phyloP scores from a whole-genome alignment of 2,113 vertebrate species.

The Strix uralensis region DNA sequence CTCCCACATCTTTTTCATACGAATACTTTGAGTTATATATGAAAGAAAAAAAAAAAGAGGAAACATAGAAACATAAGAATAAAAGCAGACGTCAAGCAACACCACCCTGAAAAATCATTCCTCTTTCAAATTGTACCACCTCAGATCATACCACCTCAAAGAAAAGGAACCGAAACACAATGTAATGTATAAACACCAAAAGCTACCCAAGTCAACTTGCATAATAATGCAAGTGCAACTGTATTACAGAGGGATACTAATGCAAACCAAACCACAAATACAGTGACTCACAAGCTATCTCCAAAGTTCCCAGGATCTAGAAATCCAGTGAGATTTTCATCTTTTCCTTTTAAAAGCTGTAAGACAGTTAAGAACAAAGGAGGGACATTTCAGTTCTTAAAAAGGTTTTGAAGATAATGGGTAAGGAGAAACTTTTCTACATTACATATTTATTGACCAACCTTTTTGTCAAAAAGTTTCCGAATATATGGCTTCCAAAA shows the following conservation, averaged over 20 bases:
- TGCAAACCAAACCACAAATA: background rate
- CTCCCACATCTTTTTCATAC: background rate
- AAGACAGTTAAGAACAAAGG: constrained; percentile 18
- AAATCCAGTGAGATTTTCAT: constrained; percentile 89
- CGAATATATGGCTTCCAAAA: constrained; percentile 96
- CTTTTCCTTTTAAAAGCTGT: constrained; percentile 90
- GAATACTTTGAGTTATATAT: background rate
- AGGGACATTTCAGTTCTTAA: background rate
- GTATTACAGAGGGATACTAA: background rate
- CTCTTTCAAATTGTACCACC: background rate
- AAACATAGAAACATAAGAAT: background rate
- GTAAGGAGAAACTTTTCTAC: background rate
- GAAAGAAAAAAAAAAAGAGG: background rate
- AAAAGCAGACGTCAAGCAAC: background rate
- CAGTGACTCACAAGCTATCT: constrained; percentile 87
- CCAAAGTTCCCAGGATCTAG: constrained; percentile 91
- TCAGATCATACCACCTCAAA: background rate
- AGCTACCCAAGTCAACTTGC: fast-evolving
- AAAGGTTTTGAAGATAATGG: background rate
- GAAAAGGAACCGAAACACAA: background rate
- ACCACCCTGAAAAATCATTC: background rate
- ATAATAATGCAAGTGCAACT: fast-evolving
- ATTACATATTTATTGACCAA: constrained; percentile 35
- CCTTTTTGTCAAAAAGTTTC: constrained; percentile 93
- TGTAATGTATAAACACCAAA: background rate